These are phyloP conservation scores for Dendropsophus ebraccatus DNA, from an alignment of 2,113 vertebrate genomes.

Conservation along the genomic window DNA sequence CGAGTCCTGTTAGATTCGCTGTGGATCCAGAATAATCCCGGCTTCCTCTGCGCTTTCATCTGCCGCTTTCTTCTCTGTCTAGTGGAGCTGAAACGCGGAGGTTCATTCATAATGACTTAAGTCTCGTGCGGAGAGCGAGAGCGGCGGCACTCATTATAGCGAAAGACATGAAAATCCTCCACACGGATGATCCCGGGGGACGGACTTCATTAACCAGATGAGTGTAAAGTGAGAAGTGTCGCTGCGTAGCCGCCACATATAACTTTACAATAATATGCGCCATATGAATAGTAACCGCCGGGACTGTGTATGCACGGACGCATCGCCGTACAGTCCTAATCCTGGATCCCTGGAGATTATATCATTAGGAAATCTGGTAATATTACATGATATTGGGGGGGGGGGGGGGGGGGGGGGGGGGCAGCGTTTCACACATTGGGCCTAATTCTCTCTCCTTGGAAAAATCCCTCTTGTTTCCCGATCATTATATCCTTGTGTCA, in stretches of 20 bases:
- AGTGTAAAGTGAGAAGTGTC: conserved; percentile 10
- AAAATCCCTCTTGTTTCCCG: no score
- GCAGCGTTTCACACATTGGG: background rate
- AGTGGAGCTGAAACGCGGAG: background rate
- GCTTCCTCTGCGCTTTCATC: background rate
- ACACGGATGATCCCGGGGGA: conserved; percentile 19
- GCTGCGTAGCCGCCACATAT: no score
- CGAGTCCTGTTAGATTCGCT: background rate
- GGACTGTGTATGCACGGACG: background rate
- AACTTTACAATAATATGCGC: no score
- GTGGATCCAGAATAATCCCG: background rate
- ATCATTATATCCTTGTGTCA: no score
- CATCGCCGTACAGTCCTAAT: no score
- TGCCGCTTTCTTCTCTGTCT: conserved; percentile 11
- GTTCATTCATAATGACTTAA: conserved; percentile 10
- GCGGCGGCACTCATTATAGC: background rate
- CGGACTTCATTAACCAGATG: conserved; percentile 34
- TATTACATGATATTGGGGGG: background rate
- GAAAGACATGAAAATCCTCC: conserved; percentile 12
- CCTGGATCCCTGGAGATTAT: background rate
- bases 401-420: background rate
- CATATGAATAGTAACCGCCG: background rate
- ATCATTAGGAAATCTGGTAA: background rate
- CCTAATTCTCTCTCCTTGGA: background rate
- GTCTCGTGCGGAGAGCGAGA: background rate